These are phyloP conservation scores for Oreonectes daqikongensis DNA, from an alignment of 2,797 vertebrate species.

Conservation along the genomic window DNA sequence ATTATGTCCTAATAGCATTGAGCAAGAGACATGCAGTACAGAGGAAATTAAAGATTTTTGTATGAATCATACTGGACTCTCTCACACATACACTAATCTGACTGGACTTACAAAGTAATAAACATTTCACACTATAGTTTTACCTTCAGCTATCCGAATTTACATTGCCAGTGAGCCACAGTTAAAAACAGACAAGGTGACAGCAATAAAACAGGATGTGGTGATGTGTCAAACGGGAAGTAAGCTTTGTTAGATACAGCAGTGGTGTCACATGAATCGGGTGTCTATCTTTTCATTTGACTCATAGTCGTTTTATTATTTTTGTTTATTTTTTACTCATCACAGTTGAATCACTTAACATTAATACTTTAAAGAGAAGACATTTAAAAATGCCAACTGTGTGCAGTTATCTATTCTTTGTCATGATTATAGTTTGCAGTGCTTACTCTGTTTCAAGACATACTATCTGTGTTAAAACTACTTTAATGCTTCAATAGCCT, in stretches of 20 bases:
- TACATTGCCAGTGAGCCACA: slow-evolving; percentile 38
- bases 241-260: slow-evolving; percentile 59
- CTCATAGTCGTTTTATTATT: not conserved
- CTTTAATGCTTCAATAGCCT: not conserved
- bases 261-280: slow-evolving; percentile 41
- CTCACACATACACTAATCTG: not conserved
- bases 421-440: not conserved
- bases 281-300: slow-evolving; percentile 32
- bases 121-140: not conserved
- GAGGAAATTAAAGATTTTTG: not conserved
- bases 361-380: not conserved
- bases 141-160: too few relatives aligned
- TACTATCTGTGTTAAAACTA: slow-evolving; percentile 38
- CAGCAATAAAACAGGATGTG: slow-evolving; percentile 72
- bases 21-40: not conserved
- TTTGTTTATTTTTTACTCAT: not conserved
- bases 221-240: slow-evolving; percentile 75
- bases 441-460: not conserved
- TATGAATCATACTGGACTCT: not conserved
- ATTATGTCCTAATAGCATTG: not conserved
- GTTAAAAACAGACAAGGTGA: slow-evolving; percentile 43
- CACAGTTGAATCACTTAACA: not conserved
- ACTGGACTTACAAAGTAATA: not conserved
- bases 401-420: not conserved
- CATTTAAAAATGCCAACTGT: not conserved